These are phyloP conservation scores for Tupaia chinensis DNA, from an alignment of 2,113 vertebrate genomes.

Conservation along the genomic window DNA sequence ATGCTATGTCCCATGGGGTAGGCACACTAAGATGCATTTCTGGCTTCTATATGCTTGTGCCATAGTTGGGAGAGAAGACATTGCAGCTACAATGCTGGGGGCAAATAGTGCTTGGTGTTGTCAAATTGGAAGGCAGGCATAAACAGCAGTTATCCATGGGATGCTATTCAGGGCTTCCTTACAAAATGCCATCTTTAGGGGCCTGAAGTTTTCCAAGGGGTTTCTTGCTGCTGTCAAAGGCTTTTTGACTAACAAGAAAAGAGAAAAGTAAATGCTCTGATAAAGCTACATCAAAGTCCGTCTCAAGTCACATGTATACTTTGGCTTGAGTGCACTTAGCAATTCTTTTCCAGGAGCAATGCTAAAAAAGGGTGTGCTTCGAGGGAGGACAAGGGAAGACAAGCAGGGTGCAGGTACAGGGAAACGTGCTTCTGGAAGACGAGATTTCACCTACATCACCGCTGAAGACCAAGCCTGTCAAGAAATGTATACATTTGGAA, in stretches of 20 bases:
- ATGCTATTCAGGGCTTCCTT: neutral
- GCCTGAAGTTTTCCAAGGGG: neutral
- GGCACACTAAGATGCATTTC: neutral
- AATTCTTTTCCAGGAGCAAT: neutral
- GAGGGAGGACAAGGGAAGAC: neutral
- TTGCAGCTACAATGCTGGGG: fast-evolving
- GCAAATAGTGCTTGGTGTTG: neutral
- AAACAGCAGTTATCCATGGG: neutral
- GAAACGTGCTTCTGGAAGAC: neutral
- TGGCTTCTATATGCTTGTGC: neutral
- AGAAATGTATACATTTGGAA: neutral
- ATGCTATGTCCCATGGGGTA: fast-evolving
- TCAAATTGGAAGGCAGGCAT: neutral
- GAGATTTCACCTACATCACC: neutral
- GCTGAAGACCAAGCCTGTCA: neutral
- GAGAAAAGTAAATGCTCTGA: neutral
- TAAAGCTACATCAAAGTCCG: neutral
- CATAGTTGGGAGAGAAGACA: neutral
- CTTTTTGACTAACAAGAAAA: neutral
- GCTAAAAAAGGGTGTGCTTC: neutral
- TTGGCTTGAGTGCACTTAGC: neutral
- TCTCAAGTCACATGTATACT: neutral
- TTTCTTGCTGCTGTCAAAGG: neutral
- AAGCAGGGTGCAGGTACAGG: neutral
- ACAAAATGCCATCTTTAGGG: neutral